These are phyloP conservation scores for Spheniscus mendiculus DNA, from an alignment of 2,113 vertebrate species.

Conservation along the genomic window DNA sequence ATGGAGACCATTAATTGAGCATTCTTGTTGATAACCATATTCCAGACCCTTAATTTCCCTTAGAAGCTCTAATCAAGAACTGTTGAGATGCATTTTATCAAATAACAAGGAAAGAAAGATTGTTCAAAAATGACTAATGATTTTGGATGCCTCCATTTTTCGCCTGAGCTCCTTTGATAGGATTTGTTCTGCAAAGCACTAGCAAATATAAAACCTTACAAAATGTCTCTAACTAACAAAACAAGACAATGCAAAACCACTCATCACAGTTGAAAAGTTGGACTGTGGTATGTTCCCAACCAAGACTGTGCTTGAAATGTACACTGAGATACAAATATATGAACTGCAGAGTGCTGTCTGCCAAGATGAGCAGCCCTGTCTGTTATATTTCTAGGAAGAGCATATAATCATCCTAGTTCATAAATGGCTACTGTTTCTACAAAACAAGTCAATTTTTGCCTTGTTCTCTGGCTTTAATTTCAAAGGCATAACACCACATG, in stretches of 20 bases:
- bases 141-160: not conserved
- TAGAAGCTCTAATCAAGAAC: not conserved
- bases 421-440: not conserved
- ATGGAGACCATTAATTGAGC: not conserved
- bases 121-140: not conserved
- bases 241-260: not conserved
- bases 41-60: not conserved
- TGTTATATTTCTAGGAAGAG: not conserved
- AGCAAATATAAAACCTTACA: not conserved
- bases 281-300: not conserved
- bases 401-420: not conserved
- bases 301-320: not conserved
- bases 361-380: not conserved
- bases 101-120: not conserved
- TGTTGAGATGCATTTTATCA: not conserved
- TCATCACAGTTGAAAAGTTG: not conserved
- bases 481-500: not conserved
- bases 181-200: not conserved
- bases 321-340: not conserved
- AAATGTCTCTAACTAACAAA: not conserved
- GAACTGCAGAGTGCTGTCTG: not conserved
- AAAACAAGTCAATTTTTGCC: not conserved
- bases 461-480: not conserved
- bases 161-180: not conserved
- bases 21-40: not conserved